These are phyloP conservation scores for Enteromius thamalakanensis DNA, from an alignment of 2,797 vertebrate species.

Conservation along the genomic window DNA sequence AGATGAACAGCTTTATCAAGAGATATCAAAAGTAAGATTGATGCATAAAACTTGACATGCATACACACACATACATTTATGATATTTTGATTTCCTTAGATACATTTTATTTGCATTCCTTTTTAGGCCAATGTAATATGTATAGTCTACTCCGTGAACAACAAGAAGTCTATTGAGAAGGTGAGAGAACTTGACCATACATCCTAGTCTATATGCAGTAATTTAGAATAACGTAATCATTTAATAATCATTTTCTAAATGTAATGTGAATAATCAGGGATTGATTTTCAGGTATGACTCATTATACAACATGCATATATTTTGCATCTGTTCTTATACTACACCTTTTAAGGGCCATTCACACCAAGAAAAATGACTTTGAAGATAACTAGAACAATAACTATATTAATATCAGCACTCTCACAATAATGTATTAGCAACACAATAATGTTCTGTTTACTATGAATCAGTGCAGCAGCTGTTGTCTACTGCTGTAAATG, in stretches of 20 bases:
- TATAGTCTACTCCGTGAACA: constrained; percentile 82
- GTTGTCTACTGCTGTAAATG: background rate
- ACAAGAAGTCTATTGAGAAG: constrained; percentile 82
- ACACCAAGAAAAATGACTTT: background rate
- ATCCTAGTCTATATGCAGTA: background rate
- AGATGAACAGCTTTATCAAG: constrained; percentile 93
- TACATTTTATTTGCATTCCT: constrained; percentile 37
- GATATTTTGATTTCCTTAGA: background rate
- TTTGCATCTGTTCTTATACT: background rate
- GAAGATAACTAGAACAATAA: background rate
- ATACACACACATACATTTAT: background rate
- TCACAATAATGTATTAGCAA: background rate
- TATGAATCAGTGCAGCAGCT: background rate
- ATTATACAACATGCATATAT: background rate
- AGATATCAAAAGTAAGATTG: constrained; percentile 89
- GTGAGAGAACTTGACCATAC: constrained; percentile 60
- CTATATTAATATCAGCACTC: background rate
- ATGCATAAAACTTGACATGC: background rate
- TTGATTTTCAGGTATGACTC: background rate
- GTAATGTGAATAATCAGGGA: background rate
- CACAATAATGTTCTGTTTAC: background rate
- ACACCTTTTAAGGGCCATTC: background rate
- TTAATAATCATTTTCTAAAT: background rate
- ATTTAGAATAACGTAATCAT: background rate
- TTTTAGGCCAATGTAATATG: constrained; percentile 82